phyloP scores from a whole-genome alignment of 2,113 vertebrate genomes.

The Pardalotus punctatus region DNA sequence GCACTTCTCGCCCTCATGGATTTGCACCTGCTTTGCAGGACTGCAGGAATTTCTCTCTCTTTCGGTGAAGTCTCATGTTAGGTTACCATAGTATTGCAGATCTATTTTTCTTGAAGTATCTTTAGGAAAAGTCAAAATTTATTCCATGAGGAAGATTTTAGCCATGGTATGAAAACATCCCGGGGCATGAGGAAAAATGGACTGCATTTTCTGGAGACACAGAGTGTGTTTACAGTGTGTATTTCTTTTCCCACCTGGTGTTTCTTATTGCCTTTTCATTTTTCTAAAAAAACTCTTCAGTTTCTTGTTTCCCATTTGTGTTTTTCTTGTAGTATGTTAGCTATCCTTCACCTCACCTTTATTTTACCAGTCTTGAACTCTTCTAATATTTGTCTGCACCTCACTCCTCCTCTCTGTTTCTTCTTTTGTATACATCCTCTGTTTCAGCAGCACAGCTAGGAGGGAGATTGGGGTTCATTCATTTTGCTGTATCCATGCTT shows the following conservation, averaged over 20 bases:
- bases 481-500: background rate
- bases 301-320: background rate
- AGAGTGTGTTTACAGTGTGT: accelerated
- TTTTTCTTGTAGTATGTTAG: background rate
- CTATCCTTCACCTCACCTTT: background rate
- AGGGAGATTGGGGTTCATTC: background rate
- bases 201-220: background rate
- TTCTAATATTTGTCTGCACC: background rate
- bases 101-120: background rate
- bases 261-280: background rate
- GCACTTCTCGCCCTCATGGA: background rate
- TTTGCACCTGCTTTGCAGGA: background rate
- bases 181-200: background rate
- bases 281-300: background rate
- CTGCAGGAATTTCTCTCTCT: background rate
- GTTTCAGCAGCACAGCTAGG: background rate
- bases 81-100: background rate
- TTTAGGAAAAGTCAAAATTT: background rate
- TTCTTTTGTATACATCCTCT: background rate
- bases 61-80: background rate
- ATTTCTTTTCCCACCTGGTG: background rate
- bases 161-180: background rate
- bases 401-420: background rate
- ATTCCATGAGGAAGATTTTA: background rate
- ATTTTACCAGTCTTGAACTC: background rate